phyloP scores from a whole-genome alignment of 2,113 vertebrate species.

The Podocnemis expansa region DNA sequence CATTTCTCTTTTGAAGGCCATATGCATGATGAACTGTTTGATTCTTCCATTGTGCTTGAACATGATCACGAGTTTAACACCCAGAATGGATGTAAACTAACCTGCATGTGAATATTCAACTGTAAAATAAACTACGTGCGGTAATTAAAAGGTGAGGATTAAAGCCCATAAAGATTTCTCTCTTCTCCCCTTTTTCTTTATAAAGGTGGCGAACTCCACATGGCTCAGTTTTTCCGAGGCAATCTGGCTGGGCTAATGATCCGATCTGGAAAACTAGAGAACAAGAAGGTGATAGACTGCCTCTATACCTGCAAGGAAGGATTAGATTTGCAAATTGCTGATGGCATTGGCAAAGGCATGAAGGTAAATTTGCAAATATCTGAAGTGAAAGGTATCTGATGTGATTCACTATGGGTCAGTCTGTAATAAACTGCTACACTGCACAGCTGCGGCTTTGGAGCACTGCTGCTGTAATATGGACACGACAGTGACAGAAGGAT shows the following conservation, averaged over 20 bases:
- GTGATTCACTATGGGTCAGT: not conserved
- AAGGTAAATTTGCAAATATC: constrained; percentile 81
- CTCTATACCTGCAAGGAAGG: constrained; percentile 98
- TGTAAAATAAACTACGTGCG: not conserved
- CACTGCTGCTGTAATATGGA: not conserved
- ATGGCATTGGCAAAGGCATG: constrained; percentile 83
- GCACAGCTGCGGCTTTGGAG: not conserved
- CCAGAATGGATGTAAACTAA: constrained; percentile 81
- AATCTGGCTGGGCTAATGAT: constrained; percentile 94
- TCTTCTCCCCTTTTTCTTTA: not conserved
- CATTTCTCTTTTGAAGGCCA: constrained; percentile 5
- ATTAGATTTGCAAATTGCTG: constrained; percentile 87
- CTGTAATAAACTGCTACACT: not conserved
- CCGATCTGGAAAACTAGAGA: constrained; percentile 92
- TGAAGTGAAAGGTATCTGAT: accelerated
- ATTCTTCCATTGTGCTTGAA: constrained; percentile 56
- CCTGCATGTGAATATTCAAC: constrained; percentile 83
- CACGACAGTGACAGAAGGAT: not conserved
- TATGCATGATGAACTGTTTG: constrained; percentile 79
- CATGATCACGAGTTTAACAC: constrained; percentile 68
- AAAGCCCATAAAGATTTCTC: accelerated
- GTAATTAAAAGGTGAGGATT: accelerated
- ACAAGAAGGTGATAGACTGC: constrained; percentile 97
- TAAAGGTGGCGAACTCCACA: constrained; percentile 86
- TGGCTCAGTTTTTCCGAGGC: constrained; percentile 95